Percentiles rank a stretch among this genome's conserved stretches.
These are phyloP conservation scores for Echinops telfairi DNA, from an alignment of 2,113 vertebrate species.

Conservation along the genomic window DNA sequence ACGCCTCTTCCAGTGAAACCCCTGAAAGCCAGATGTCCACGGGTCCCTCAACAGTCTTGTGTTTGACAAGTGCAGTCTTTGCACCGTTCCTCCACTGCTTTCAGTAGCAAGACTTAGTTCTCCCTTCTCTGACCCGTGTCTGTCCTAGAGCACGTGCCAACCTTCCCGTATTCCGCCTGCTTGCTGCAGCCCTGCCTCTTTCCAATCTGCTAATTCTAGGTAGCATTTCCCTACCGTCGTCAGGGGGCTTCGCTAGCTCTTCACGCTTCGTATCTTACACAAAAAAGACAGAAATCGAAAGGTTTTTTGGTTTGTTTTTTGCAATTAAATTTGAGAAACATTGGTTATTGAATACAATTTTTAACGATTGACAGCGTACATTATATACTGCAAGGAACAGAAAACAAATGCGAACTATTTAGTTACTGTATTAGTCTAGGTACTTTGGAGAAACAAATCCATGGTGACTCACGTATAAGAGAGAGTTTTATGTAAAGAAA, in stretches of 20 bases:
- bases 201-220: not conserved
- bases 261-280: not conserved
- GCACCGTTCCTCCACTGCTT: no score
- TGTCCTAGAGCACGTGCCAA: not conserved
- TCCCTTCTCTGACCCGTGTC: not conserved
- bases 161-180: not conserved
- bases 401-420: not conserved
- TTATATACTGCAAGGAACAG: not conserved
- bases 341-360: not conserved
- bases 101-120: no score
- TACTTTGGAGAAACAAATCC: no score
- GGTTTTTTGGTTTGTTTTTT: not conserved
- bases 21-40: not conserved
- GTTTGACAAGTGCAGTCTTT: no score
- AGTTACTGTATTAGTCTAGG: no score
- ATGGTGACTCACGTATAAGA: no score
- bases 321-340: not conserved
- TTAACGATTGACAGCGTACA: not conserved
- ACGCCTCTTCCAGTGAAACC: not conserved
- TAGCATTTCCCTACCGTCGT: not conserved
- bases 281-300: not conserved
- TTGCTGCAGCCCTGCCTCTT: not conserved
- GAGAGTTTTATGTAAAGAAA: no score
- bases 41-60: no score
- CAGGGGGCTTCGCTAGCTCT: not conserved